Evolutionary conservation across 2,113 vertebrate genomes (phyloP), one percentile per base, ranked within the genome.

Genomic region (Channa maculata): DNA sequence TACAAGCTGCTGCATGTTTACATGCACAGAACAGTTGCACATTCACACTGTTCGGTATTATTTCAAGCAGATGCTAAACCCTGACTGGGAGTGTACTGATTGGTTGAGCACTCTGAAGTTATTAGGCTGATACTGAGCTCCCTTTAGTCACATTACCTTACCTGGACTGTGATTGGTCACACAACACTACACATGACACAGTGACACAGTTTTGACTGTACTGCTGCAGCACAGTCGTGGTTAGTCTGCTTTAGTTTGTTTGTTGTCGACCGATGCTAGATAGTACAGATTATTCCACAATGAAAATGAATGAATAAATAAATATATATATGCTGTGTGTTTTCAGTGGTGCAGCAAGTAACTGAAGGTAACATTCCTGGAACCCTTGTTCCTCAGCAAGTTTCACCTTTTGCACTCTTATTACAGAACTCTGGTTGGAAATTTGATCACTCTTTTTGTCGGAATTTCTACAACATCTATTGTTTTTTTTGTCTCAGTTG

Each of bases 181-280:
- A 2, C 36, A 12, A 36, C 60, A 36, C 60, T 82, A 52, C 11
- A 44, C 57, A 67, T 93, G 90, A 90, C 90, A 94, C 80, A 89
- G 89, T 92, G 88, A 91, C 87, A 89, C 83, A 89, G 64, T 80
- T 92, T 81, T 67, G 41, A 51, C 66, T 63, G 24, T 13, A 11
- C 24, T 52, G 36, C 77, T 62, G 57, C 68, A 64, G 49, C 46
- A n/a, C 9, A 57, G 36, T 38, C 14, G 34, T 45, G 39, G 15
- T 34, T 3, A 5, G 5, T 53, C 4, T 60, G 13, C 24, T 24
- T 24, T 24, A 24, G 24, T 24, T 67, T 77, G 36, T 72, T 44
- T 63, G 33, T 39, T 6, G 3, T 8, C 12, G 7, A 64, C 9
- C 57, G 63, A 39, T 49, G 49, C 54, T 13, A 53, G 11, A 15